These are phyloP conservation scores for Nematostella vectensis DNA, from an alignment of 92 coral and sea anemone genomes.

Conservation along the genomic window DNA sequence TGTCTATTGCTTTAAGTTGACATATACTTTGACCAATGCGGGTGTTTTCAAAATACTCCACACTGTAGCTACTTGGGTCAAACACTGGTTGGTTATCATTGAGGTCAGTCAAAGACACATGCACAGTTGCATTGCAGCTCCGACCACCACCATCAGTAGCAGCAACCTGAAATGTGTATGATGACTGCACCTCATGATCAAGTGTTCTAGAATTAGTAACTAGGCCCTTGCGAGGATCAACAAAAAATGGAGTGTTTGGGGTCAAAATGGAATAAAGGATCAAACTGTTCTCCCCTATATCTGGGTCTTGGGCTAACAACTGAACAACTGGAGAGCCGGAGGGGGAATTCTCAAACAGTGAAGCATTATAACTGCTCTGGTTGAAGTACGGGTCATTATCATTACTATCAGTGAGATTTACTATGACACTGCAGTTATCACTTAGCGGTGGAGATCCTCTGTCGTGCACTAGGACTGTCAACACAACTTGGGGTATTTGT, in stretches of 20 bases:
- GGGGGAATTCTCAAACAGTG: conserved; percentile 51
- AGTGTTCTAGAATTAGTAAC: conserved; percentile 43
- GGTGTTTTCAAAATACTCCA: conserved; percentile 51
- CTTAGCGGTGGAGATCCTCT: conserved; percentile 47
- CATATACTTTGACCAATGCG: conserved; percentile 30
- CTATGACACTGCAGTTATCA: conserved; percentile 78
- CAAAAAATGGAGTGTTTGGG: conserved; percentile 33
- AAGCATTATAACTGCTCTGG: conserved; percentile 39
- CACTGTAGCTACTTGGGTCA: conserved; percentile 40
- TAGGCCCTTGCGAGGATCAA: conserved; percentile 53
- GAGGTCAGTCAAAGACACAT: conserved; percentile 54
- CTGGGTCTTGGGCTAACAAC: conserved; percentile 69
- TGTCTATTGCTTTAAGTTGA: conserved; percentile 58
- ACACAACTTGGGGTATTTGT: conserved; percentile 33
- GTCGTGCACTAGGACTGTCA: conserved; percentile 59
- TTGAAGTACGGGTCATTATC: conserved; percentile 84
- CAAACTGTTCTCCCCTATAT: conserved; percentile 54
- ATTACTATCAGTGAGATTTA: conserved; percentile 67
- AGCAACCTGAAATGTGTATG: conserved; percentile 41
- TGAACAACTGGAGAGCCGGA: conserved; percentile 35
- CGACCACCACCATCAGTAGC: conserved; percentile 89
- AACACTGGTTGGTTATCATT: conserved; percentile 87
- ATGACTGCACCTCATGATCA: conserved; percentile 55
- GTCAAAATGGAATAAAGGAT: conserved; percentile 37
- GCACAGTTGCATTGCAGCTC: conserved; percentile 37